phyloP scores from a whole-genome alignment of 2,888 invertebrate species.

The Coelinius sp. region DNA sequence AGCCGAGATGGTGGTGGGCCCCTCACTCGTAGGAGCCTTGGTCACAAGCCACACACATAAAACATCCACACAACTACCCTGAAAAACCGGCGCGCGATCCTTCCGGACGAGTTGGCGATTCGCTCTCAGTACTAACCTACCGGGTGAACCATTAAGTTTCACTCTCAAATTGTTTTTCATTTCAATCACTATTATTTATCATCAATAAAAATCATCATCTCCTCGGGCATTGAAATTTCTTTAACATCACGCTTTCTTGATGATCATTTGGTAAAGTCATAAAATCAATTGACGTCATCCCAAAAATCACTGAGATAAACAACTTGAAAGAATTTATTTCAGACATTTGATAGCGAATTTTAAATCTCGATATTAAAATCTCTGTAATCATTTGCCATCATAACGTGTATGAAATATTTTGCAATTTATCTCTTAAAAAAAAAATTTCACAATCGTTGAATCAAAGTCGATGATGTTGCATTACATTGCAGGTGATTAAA shows the following conservation, averaged over 20 bases:
- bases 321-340: too few species aligned
- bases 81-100: conserved; percentile 49
- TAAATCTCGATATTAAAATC: too few species aligned
- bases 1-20: conserved; percentile 52
- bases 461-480: too few species aligned
- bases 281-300: not conserved
- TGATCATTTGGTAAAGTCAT: not conserved
- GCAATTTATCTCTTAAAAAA: too few species aligned
- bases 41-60: conserved; percentile 10
- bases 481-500: too few species aligned
- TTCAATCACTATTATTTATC: not conserved
- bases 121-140: conserved; percentile 48
- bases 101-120: conserved; percentile 37
- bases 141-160: conserved; percentile 44
- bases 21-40: conserved; percentile 8
- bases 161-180: conserved; percentile 17
- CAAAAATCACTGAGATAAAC: too few species aligned
- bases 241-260: not conserved
- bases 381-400: too few species aligned
- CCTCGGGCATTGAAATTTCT: conserved; percentile 4
- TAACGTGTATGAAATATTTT: too few species aligned
- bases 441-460: too few species aligned
- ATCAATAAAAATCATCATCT: not conserved
- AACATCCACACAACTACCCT: not conserved
- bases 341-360: too few species aligned